These are phyloP conservation scores for Saccostrea glomerata DNA, from an alignment of 1,140 invertebrate species.

Conservation along the genomic window DNA sequence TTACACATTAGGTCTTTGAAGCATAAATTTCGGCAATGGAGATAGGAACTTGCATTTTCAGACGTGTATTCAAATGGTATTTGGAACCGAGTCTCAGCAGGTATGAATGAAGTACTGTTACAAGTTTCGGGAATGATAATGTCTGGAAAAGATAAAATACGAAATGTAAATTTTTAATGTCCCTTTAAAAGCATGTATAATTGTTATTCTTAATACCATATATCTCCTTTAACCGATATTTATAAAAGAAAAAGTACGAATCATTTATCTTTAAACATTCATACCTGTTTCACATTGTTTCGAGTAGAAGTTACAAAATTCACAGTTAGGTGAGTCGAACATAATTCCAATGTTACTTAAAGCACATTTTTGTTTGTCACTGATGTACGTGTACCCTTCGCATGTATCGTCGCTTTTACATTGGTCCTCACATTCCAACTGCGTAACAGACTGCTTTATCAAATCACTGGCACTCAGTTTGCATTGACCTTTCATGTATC, in stretches of 20 bases:
- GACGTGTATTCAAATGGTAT: neutral
- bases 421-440: neutral
- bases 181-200: too few relatives aligned
- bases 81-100: neutral
- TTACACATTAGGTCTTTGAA: neutral
- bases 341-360: neutral
- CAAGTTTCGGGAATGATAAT: neutral
- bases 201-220: too few relatives aligned
- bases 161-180: too few relatives aligned
- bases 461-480: neutral
- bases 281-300: neutral
- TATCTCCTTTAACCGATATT: too few relatives aligned
- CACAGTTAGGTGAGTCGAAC: neutral
- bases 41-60: neutral
- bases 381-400: neutral
- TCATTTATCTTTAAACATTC: too few relatives aligned
- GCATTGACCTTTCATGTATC: neutral
- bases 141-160: neutral
- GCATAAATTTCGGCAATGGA: neutral
- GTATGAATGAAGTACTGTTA: neutral
- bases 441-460: neutral
- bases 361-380: neutral
- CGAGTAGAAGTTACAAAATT: neutral
- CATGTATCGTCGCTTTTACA: neutral
- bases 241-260: neutral